Percentiles rank a stretch among this genome's conserved stretches.
phyloP scores from a whole-genome alignment of 2,113 vertebrate species.

The Cromileptes altivelis region DNA sequence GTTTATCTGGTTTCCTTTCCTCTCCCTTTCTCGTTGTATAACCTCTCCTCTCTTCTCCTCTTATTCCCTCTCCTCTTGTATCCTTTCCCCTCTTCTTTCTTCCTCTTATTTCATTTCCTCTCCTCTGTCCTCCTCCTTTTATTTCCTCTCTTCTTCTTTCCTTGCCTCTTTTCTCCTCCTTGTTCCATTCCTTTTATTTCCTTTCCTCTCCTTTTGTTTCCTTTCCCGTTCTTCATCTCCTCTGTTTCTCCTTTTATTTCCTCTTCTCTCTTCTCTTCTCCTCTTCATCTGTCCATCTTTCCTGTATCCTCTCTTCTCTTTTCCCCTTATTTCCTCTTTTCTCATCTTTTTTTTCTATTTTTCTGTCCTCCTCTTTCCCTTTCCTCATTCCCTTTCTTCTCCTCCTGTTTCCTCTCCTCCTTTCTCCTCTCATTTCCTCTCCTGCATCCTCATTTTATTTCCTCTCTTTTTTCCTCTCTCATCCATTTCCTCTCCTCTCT shows the following conservation, averaged over 20 bases:
- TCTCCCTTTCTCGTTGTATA: no score
- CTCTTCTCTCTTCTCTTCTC: neutral
- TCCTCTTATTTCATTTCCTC: neutral
- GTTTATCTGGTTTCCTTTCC: no score
- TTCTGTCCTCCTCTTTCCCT: neutral
- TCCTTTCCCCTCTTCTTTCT: neutral
- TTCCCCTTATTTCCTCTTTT: no score
- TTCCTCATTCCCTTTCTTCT: no score
- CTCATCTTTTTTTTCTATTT: no score
- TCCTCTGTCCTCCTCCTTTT: no score
- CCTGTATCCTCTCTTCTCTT: neutral
- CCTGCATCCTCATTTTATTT: no score
- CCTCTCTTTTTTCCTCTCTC: no score
- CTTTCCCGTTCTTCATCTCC: neutral
- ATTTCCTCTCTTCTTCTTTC: neutral
- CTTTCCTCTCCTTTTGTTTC: neutral
- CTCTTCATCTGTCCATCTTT: neutral
- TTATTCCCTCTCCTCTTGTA: neutral
- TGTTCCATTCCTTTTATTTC: no score
- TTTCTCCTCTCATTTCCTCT: no score
- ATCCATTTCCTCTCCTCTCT: no score
- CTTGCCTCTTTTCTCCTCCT: neutral
- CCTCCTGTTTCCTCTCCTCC: neutral
- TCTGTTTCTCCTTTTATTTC: neutral
- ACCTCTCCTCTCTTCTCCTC: neutral